Evolutionary conservation across 2,797 vertebrate species (phyloP), one percentile per base, ranked within the genome.

Genomic region (Liparis tanakae): DNA sequence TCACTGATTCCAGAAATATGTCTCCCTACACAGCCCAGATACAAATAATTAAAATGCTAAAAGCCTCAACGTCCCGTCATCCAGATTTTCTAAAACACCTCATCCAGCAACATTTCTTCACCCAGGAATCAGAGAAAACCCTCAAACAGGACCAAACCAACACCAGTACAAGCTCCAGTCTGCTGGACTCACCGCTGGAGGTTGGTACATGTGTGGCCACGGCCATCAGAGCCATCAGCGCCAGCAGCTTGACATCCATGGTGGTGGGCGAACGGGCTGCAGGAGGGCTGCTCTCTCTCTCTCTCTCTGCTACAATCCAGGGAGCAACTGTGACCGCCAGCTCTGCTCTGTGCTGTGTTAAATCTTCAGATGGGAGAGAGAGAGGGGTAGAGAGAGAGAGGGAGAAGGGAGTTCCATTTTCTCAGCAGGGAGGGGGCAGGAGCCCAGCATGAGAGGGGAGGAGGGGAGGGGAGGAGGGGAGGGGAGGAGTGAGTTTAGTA

Each of bases 201-300:
- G 80, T 43, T 1, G 91, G 92, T 60, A 81, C 86, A 67, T 93
- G 93, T 79, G 95, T 82, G 76, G 92, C 78, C 25, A 94, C 88
- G 74, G 95, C 89, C 89, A 96, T 87, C 66, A 96, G 90, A 85
- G 93, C 85, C 87, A 95, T 74, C 87, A 96, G 89, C 1, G 91
- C 90, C 84, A 97, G 83, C 69, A 95, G 92, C 87, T 95, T 96
- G 91, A 95, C 83, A 85, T 97, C 96, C 97, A 98, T 98, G 88
- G 81, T 87, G 89, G 80, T 56, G 71, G 72, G 56, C 30, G 61
- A 37, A 39, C 68, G 55, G 79, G 77, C 74, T 82, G 76, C 76
- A 82, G 83, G 70, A 67, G 79, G 86, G 67, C 83, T 83, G 64
- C 76, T 83, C 84, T 73, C 76, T 59, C 46, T 83, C 76, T 83